These are phyloP conservation scores for Lasioglossum vierecki DNA, from an alignment of 2,888 invertebrate genomes.

Conservation along the genomic window DNA sequence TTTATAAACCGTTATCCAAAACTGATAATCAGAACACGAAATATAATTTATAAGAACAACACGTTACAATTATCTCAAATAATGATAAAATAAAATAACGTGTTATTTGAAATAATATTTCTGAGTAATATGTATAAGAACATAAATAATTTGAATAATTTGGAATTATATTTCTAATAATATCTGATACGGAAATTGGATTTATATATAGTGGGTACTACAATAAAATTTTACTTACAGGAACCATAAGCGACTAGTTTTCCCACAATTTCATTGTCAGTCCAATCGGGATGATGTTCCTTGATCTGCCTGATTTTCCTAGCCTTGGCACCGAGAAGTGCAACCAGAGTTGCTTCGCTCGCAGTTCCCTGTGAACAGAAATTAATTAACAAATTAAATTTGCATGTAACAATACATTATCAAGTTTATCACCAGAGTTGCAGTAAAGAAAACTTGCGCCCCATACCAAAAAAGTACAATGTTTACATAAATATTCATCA, in stretches of 20 bases:
- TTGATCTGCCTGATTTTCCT: conserved; percentile 89
- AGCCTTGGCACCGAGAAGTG: conserved; percentile 94
- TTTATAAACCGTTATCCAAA: too few species aligned
- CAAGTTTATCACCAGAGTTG: neutral
- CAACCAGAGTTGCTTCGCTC: conserved; percentile 97
- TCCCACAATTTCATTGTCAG: conserved; percentile 89
- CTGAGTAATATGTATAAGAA: too few species aligned
- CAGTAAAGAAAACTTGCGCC: too few species aligned
- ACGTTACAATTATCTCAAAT: too few species aligned
- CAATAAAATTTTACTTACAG: conserved; percentile 85
- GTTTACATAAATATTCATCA: too few species aligned
- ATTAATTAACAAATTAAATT: conserved; percentile 17
- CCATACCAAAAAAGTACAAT: too few species aligned
- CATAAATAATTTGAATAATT: too few species aligned
- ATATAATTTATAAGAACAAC: too few species aligned
- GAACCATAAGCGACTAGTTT: conserved; percentile 95
- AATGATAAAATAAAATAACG: neutral
- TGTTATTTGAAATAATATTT: neutral
- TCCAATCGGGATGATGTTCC: conserved; percentile 90
- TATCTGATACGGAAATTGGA: neutral
- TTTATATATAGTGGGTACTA: neutral
- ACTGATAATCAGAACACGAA: too few species aligned
- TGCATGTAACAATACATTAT: neutral
- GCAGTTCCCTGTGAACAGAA: conserved; percentile 90
- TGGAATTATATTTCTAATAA: too few species aligned